Evolutionary conservation across 2,888 invertebrate genomes (phyloP).

Genomic region (Petrolisthes cinctipes): DNA sequence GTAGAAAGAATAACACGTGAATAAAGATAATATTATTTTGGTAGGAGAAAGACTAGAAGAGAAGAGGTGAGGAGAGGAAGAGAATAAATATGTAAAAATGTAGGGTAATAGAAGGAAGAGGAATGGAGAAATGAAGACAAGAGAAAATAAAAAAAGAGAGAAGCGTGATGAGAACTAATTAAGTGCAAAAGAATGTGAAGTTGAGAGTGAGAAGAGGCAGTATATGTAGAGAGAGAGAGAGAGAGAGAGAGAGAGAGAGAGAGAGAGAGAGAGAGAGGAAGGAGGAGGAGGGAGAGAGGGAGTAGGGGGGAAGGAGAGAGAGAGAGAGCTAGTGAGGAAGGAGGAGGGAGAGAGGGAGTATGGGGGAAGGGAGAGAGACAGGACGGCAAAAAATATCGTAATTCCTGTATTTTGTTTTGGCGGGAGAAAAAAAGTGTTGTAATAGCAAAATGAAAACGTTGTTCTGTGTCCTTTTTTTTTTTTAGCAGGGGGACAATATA

Average conservation of each 20-base stretch:
- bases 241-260: slow-evolving; percentile 18
- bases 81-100: not conserved
- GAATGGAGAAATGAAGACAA: not conserved
- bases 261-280: not conserved
- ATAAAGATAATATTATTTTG: not conserved
- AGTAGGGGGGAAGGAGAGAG: not conserved
- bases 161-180: not conserved
- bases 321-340: not conserved
- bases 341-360: not conserved
- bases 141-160: not conserved
- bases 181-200: slow-evolving; percentile 2
- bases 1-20: not conserved
- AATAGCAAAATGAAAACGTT: not conserved
- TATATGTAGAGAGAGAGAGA: not conserved
- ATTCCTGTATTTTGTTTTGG: not conserved
- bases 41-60: not conserved
- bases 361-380: not conserved
- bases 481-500: not conserved
- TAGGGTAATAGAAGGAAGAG: not conserved
- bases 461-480: not conserved
- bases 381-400: not conserved
- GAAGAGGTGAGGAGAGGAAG: not conserved
- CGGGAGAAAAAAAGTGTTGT: not conserved
- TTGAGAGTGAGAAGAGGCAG: not conserved
- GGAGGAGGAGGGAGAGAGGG: not conserved